Base-by-base conservation (phyloP, 2,113 vertebrate genomes). In the Nibea coibor region DNA sequence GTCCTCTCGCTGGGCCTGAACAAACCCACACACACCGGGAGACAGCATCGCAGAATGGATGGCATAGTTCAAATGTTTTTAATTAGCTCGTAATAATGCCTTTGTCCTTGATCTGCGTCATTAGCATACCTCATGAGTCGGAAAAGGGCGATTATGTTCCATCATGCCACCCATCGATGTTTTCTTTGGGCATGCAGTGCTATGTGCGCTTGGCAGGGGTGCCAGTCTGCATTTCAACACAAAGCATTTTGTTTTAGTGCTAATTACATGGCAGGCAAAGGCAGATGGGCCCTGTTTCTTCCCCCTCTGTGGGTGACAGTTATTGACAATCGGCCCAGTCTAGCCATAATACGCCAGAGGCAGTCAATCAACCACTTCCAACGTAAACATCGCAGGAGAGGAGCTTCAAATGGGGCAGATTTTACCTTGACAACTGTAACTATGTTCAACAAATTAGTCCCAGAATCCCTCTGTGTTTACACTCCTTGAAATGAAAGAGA, bases 301-400 rank as follows among this genome's bases (percentile, higher is more conserved):
- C 67, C 75, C 59, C 26, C 83, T 75, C 82, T 77, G 87, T 20
- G 81, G 81, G 82, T 93, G 94, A 93, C 94, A 93, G 92, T 92
- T 93, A 92, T 92, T 93, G 94, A 94, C 94, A 93, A 84, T 90
- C 16, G 53, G 67, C 66, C 76, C 81, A 2, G 88, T 93, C 93
- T 93, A 94, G 93, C 91, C 93, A 92, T 89, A 94, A 95, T 90
- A 93, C n/a, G 87, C 94, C 90, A 14, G 72, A 59, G 91, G 93
- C 75, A 54, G 47, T 89, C 90, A 89, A 94, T 89, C 72, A 70
- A 31, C 57, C 81, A 53, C 81, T 88, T 94, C 91, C 92, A 93
- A 92, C 31, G 54, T 89, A 93, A 95, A 94, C 93, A 93, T 3
- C 19, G 48, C 53, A 9, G 56, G 58, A 56, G 80, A 78, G 83